Evolutionary conservation across 1,140 invertebrate species (phyloP), one percentile per base, ranked within the genome.

Genomic region (Megalonaias nervosa): DNA sequence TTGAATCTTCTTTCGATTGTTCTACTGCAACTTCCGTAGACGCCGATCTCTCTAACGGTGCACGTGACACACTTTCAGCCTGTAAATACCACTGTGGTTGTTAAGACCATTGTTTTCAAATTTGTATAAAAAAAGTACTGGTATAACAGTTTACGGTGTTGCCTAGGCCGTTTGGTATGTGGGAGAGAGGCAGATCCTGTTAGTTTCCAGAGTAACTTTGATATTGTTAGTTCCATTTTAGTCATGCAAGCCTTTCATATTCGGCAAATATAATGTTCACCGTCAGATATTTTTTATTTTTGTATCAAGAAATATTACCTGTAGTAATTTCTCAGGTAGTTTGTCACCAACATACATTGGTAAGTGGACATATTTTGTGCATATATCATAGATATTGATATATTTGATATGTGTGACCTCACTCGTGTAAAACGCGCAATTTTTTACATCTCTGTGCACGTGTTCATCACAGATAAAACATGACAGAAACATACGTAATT

Each of bases 41-140:
- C 23, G 60, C 56, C 23, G 70, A 71, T 21, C 70, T 59, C 70
- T 71, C 70, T 71, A 71, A 71, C 12, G 70, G 70, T 19, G 70
- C 59, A 15, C 65, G 58, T 15, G 58, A 66, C 67, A 61, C 38
- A 48, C 55, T 57, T 67, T 26, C 56, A 65, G 57, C 21, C n/a
- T 38, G 26, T 12, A 38, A 21, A 67, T 23, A 67, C 19, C 26
- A 67, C 1, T 17, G 1, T 31, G 2, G 2, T n/a, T n/a, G 26
- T 16, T 17, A 67, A 67, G 2, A 31, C 65, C 19, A 48, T 62
- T 14, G 60, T 19, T 62, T n/a, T n/a, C 6, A 62, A 23, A 62
- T 62, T n/a, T 62, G 6, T 48, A 48, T 48, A 48, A 62, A 62
- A 48, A 62, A 62, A 19, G 26, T 16, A 19, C 11, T 23, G 6